phyloP scores from a whole-genome alignment of 2,797 vertebrate genomes.

The Apogon hyalosoma region DNA sequence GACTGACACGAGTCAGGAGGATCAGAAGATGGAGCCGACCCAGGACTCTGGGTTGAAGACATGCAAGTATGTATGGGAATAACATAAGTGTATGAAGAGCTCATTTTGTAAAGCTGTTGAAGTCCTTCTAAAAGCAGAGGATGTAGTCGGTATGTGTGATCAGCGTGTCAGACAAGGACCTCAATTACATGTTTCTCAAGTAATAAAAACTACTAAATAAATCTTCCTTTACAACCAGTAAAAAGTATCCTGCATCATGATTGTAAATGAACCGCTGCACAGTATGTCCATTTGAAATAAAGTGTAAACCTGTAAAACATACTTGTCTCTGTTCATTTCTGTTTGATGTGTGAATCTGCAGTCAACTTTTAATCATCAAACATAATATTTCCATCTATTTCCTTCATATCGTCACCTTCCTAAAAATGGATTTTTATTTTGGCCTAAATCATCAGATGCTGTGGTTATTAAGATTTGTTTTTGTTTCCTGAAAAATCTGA shows the following conservation, averaged over 20 bases:
- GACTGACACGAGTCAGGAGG: conserved; percentile 2
- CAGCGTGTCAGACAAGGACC: not conserved
- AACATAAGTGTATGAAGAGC: not conserved
- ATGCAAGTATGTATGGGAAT: not conserved
- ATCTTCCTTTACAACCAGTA: not conserved
- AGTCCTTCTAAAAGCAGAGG: not conserved
- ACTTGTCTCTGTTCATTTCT: not conserved
- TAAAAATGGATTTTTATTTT: too few relatives aligned
- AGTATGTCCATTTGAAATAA: conserved; percentile 48
- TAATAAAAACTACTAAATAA: too few relatives aligned
- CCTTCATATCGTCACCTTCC: too few relatives aligned
- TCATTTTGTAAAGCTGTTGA: not conserved
- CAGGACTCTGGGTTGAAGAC: not conserved
- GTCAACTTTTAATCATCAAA: too few relatives aligned
- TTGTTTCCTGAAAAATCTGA: too few relatives aligned
- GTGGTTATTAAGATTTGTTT: too few relatives aligned
- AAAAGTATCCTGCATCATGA: not conserved
- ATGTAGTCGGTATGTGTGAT: not conserved
- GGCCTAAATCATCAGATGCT: too few relatives aligned
- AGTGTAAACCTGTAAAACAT: conserved; percentile 6
- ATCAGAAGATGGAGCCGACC: not conserved
- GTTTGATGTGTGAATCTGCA: not conserved
- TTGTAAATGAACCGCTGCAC: not conserved
- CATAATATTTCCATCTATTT: too few relatives aligned
- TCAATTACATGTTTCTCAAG: conserved; percentile 12